phyloP scores from a whole-genome alignment of 2,797 vertebrate species.

The Halcyon badia region DNA sequence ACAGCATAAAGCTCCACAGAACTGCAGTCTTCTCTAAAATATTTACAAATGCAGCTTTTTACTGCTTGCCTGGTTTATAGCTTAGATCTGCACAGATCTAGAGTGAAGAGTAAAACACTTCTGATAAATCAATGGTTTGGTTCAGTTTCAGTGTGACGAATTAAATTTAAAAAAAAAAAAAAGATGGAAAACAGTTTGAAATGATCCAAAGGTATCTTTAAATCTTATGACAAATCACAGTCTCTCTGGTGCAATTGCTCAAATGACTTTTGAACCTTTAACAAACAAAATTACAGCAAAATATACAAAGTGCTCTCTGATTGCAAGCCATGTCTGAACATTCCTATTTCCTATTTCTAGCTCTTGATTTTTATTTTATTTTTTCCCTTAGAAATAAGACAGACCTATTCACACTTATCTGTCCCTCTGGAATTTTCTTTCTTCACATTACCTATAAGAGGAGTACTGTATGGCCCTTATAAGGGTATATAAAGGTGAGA shows the following conservation, averaged over 20 bases:
- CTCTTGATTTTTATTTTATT: background rate
- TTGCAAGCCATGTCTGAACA: background rate
- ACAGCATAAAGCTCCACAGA: conserved; percentile 12
- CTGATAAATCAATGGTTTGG: background rate
- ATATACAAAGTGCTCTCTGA: background rate
- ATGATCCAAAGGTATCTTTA: background rate
- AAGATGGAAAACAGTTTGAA: background rate
- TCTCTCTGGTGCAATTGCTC: background rate
- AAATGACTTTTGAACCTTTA: background rate
- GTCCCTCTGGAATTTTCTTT: background rate
- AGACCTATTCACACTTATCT: background rate
- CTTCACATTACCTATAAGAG: background rate
- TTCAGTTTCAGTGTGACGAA: background rate
- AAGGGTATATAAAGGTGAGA: background rate
- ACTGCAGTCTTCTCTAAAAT: conserved; percentile 29
- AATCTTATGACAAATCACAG: background rate
- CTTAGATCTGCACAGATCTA: conserved; percentile 51
- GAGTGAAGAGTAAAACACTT: conserved; percentile 20
- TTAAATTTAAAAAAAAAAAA: background rate
- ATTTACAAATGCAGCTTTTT: conserved; percentile 59
- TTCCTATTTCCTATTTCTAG: background rate
- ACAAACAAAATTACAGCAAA: background rate
- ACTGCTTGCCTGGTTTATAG: conserved; percentile 70
- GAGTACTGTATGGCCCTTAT: background rate
- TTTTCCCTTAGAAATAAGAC: background rate